These are phyloP conservation scores for Eurystomus gularis DNA, from an alignment of 2,113 vertebrate species.

Conservation along the genomic window DNA sequence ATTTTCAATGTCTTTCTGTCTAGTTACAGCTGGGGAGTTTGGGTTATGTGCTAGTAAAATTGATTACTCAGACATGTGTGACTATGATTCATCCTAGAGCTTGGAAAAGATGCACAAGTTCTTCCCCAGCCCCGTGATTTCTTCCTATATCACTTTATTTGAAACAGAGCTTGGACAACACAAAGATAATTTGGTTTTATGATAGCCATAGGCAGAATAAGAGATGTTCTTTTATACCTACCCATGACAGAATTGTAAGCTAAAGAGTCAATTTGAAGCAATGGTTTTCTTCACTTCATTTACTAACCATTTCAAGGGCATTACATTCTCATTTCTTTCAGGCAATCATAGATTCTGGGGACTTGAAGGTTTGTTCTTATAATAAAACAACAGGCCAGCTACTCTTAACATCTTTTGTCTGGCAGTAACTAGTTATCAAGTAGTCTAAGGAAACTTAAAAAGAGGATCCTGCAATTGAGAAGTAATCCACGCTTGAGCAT, in stretches of 20 bases:
- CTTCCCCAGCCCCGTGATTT: slow-evolving; percentile 28
- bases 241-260: background rate
- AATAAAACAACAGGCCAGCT: background rate
- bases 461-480: background rate
- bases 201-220: slow-evolving; percentile 29
- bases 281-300: slow-evolving; percentile 44
- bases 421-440: background rate
- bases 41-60: slow-evolving; percentile 52
- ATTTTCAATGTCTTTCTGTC: slow-evolving; percentile 21
- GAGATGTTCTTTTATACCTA: slow-evolving; percentile 31
- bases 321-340: slow-evolving; percentile 35
- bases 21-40: slow-evolving; percentile 59
- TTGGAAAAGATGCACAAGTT: slow-evolving; percentile 30
- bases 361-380: background rate
- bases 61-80: slow-evolving; percentile 72
- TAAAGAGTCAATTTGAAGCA: slow-evolving; percentile 41
- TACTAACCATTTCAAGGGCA: slow-evolving; percentile 27
- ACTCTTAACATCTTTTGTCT: background rate
- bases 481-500: background rate
- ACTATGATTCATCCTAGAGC: slow-evolving; percentile 57
- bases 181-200: slow-evolving; percentile 42
- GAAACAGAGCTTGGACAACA: slow-evolving; percentile 45
- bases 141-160: slow-evolving; percentile 53
- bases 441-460: background rate
- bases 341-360: background rate